Evolutionary conservation across 2,113 vertebrate genomes (phyloP), one percentile per base, ranked within the genome.

Genomic region (Equus przewalskii): DNA sequence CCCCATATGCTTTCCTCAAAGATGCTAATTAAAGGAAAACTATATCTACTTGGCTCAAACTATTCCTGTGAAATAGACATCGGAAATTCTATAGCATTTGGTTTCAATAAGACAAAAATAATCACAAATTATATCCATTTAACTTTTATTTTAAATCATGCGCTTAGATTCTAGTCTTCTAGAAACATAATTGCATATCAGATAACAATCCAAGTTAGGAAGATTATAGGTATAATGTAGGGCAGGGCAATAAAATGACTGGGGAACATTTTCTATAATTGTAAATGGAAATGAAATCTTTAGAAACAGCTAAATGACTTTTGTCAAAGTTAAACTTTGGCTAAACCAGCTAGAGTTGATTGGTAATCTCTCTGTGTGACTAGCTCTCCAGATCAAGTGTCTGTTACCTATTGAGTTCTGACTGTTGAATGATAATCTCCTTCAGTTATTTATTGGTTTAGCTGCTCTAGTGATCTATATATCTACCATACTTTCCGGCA

Each of bases 91-190:
- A 91, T 94, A 96, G 90, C 96, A 91, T 96, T 97, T 95, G 78
- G 97, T 98, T 98, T 96, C 97, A 94, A 95, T 96, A 96, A 95
- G 96, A 95, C 73, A 93, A 97, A 97, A 98, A 98, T 98, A 98
- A 97, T 97, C 88, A 96, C 91, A 98, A 98, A 98, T 98, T 98
- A 97, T 80, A 98, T 94, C 65, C 95, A 96, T 89, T 98, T 98
- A 94, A 91, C 92, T 97, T 97, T 97, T 93, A 91, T 98, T 98
- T 98, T 97, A 97, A 98, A 95, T 95, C 94, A 96, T 94, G 87
- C 89, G 56, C 88, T 89, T 92, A 87, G 92, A 97, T 98, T 85
- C 83, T 96, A 80, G 96, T 95, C 92, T 97, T 97, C 95, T 96
- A 89, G 90, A 96, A 96, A 82, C 81, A 67, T 98, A 98, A 98